Conservation (phyloP, 1,140 invertebrate genomes). For the Tetramorium alpestre region DNA sequence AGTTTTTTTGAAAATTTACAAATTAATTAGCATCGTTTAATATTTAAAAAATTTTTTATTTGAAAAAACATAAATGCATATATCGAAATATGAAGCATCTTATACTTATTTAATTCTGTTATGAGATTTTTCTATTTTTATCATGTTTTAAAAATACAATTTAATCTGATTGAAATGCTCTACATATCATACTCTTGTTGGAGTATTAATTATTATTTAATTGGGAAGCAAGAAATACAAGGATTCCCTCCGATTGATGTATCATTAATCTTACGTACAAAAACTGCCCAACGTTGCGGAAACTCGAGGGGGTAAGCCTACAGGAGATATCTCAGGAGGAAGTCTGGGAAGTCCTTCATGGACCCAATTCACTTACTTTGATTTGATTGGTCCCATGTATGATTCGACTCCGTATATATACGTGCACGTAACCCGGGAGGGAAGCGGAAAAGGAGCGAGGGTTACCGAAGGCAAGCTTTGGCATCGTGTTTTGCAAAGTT, state of each 20-base stretch:
- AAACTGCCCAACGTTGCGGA: slow-evolving; percentile 43
- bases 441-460: slow-evolving; percentile 29
- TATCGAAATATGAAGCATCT: not conserved
- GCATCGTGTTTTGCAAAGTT: slow-evolving; percentile 79
- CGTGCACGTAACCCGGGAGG: not conserved
- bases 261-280: slow-evolving; percentile 38
- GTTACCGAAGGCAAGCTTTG: slow-evolving; percentile 56
- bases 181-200: not conserved
- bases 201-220: slow-evolving; percentile 18
- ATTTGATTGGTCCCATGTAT: slow-evolving; percentile 83
- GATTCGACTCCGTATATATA: slow-evolving; percentile 70
- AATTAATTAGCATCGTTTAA: not conserved
- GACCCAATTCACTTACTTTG: slow-evolving; percentile 84
- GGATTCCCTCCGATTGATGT: slow-evolving; percentile 13
- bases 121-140: not conserved
- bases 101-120: not conserved
- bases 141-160: not conserved
- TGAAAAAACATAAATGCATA: not conserved
- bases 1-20: not conserved
- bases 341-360: slow-evolving; percentile 65
- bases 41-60: not conserved
- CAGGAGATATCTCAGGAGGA: slow-evolving; percentile 62
- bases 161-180: not conserved
- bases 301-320: slow-evolving; percentile 58
- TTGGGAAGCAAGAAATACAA: slow-evolving; percentile 37